Evolutionary conservation across 2,113 vertebrate species (phyloP).

Genomic region (Sakesphorus luctuosus): DNA sequence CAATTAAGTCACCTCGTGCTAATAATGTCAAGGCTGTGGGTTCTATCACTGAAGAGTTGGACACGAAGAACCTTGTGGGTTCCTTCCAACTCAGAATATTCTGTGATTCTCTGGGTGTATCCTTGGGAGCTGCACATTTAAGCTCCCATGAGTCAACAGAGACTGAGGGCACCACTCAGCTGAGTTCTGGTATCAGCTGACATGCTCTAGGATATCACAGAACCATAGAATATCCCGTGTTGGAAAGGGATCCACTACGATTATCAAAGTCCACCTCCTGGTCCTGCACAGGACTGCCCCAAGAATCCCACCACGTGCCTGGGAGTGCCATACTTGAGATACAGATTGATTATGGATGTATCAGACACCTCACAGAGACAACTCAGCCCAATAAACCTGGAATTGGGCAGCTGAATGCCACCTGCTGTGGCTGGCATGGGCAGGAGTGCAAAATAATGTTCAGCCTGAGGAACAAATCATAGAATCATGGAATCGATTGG

Average conservation of each 20-base stretch:
- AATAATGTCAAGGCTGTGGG: neutral
- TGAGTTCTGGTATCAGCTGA: neutral
- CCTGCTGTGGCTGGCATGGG: too few relatives aligned
- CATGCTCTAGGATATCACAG: neutral
- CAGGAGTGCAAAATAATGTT: neutral
- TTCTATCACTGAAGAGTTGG: neutral
- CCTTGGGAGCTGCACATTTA: neutral
- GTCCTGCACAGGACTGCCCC: neutral
- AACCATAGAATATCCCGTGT: neutral
- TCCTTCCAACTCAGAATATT: neutral
- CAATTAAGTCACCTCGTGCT: neutral
- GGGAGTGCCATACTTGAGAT: neutral
- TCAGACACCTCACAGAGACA: neutral
- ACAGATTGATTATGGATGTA: neutral
- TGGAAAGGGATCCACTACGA: neutral
- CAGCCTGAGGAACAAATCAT: neutral
- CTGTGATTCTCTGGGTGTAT: neutral
- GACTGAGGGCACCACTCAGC: neutral
- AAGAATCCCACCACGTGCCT: neutral
- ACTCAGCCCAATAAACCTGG: neutral
- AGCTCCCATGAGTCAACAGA: rapidly evolving
- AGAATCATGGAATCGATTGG: too few relatives aligned
- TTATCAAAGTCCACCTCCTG: neutral
- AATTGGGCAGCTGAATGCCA: neutral
- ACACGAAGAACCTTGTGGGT: neutral